These are phyloP conservation scores for Notocelia uddmanniana DNA, from an alignment of 2,888 invertebrate genomes.

Conservation along the genomic window DNA sequence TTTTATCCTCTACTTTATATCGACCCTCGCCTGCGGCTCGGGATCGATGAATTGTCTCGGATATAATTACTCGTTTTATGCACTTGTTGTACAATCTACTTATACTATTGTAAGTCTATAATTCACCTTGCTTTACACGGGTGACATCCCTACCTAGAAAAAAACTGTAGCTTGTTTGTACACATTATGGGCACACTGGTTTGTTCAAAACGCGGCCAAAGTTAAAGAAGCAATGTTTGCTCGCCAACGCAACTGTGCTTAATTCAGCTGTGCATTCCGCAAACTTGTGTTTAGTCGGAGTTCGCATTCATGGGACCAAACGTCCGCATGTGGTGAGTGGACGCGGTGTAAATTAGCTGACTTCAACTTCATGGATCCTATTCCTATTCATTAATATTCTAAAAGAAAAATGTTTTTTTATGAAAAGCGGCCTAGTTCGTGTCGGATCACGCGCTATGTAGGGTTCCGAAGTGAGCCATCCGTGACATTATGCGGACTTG, in stretches of 20 bases:
- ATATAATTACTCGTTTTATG: too few species aligned
- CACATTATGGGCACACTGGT: constrained; percentile 28
- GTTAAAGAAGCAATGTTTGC: constrained; percentile 41
- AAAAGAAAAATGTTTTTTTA: too few species aligned
- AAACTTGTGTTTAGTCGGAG: constrained; percentile 24
- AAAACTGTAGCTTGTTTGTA: constrained; percentile 34
- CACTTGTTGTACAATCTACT: too few species aligned
- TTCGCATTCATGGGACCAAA: constrained; percentile 27
- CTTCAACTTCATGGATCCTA: background rate
- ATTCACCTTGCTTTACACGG: background rate
- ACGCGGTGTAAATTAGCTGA: constrained; percentile 8
- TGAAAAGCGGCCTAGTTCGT: too few species aligned
- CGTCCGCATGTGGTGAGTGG: background rate
- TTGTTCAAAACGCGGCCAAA: constrained; percentile 38
- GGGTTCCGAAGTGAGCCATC: too few species aligned
- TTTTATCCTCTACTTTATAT: too few species aligned
- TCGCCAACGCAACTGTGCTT: constrained; percentile 34
- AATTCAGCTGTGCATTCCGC: constrained; percentile 38
- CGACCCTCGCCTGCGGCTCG: too few species aligned
- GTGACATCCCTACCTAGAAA: constrained; percentile 9
- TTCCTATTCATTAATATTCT: too few species aligned
- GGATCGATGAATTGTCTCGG: too few species aligned
- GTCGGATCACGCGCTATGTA: too few species aligned
- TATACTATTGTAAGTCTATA: too few species aligned
- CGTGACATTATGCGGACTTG: too few species aligned